Base-by-base conservation (phyloP, 2,797 vertebrate species). In the Anas flavirostris region DNA sequence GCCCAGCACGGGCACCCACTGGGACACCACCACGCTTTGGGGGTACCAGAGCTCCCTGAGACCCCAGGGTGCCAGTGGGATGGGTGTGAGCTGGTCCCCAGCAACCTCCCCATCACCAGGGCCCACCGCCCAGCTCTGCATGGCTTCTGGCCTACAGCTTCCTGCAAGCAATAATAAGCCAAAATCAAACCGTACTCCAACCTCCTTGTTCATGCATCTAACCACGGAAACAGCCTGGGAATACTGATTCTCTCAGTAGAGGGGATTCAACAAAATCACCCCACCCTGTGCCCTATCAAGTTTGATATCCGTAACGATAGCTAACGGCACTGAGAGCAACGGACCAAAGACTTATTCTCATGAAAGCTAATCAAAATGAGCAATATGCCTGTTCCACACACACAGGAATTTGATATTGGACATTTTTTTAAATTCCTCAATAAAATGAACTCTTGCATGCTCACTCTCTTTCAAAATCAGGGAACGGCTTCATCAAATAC, bases 341-440 rank as follows among this genome's bases (percentile, higher is more conserved):
- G 4, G n/a, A 39, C 29, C 22, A 79, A 86, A 91, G 44, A 37
- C 19, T 77, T 80, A 52, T 37, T 93, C 67, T 68, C 35, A 37
- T 4, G 8, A 83, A 63, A 64, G 53, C 1, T 6, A 72, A 82
- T 41, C 28, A 69, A 73, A 92, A 79, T 22, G 14, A 83, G 55
- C 0, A 0, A 86, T 28, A 68, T 1, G 6, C 5, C 16, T 19
- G 31, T 59, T 76, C 46, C n/a, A 33, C 21, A 31, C 60, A 76
- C 48, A 73, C 35, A 31, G 15, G 11, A 73, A 70, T 59, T 70
- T 64, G 13, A 8, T 59, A 64, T 5, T 0, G 0, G 59, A 56
- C 21, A 22, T 3, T 55, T 81, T 74, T 74, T 78, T 28, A 2
- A 46, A 59, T 56, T 74, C 67, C 14, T 67, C n/a, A 50, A 69